Evolutionary conservation across 1,140 invertebrate genomes (phyloP), one percentile per base, ranked within the genome.

Genomic region (Andrena cerasifolii): DNA sequence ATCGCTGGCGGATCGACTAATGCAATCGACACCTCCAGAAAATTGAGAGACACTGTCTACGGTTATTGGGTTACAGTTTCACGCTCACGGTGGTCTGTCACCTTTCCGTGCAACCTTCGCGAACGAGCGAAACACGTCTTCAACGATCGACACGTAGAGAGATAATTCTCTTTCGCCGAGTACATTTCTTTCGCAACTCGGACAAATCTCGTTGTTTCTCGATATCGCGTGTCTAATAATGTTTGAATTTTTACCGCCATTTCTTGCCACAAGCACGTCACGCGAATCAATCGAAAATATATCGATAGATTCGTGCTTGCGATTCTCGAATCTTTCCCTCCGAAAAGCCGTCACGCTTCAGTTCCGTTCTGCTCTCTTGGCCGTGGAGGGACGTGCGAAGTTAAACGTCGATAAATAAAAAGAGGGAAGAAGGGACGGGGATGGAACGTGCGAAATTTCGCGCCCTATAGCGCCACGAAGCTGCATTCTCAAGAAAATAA

Each of bases 41-140:
- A 77, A 83, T 75, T 82, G 84, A 85, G 82, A 79, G 47, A 47
- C 80, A 79, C 83, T 86, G 83, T 54, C 61, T 31, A 68, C 73
- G 83, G 79, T 86, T 85, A 80, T 86, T 86, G 79, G 80, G 84
- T 85, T 86, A 85, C 68, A 82, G 76, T 85, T 86, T 80, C 81
- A 76, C 82, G 81, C 81, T 84, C 82, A 84, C 81, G 82, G 82
- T 84, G 82, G 82, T 84, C 82, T 83, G 78, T 84, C 82, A 84
- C 82, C 81, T 82, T 83, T 43, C 56, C 45, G 66, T 21, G 47
- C 53, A 68, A 77, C 63, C 63, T 58, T 67, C 59, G 51, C n/a
- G 28, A 49, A 58, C 59, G 31, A 72, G 31, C 33, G n/a, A 45
- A 56, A 47, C 40, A 49, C 43, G 72, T 76, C 73, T 76, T 76